Base-by-base conservation (phyloP, 1,140 invertebrate species). In the Listronotus bonariensis region DNA sequence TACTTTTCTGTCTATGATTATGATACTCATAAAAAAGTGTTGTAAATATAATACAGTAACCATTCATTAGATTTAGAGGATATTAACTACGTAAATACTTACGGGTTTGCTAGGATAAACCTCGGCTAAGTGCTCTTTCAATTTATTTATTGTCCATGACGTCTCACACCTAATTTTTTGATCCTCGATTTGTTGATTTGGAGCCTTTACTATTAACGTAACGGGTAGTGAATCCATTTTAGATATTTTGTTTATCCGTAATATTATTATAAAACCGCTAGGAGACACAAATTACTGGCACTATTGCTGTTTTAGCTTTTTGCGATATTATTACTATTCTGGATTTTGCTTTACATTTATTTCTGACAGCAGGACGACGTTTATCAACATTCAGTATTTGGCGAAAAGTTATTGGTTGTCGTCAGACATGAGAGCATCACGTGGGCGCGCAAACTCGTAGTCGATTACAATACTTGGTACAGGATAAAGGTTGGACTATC, bases 21-120 rank as follows among this genome's bases (percentile, higher is more conserved):
- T 26, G 20, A 1, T 26, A 26, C 20, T 3, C 20, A 3, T 26
- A n/a, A n/a, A n/a, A n/a, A n/a, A n/a, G n/a, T n/a, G n/a, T n/a
- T n/a, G n/a, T 26, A 26, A 26, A 1, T 26, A 1, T 26, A 26
- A 26, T 26, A 26, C 20, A 26, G 20, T 3, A 26, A 26, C 2
- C 5, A 26, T 3, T 26, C 20, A 26, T 26, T 5, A 26, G 20
- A 5, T 26, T 26, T 26, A 26, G 5, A 26, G 20, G 5, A 26
- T 5, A 26, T 26, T 26, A 26, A 3, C 5, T 26, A 26, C 20
- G 20, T 26, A 26, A 26, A 36, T 65, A 74, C 88, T 86, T 84
- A 96, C 93, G 74, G 93, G 93, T 86, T 93, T 93, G 75, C 86
- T 92, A 12, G 93, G 93, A 83, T 95, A 95, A 56, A 92, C 88